Evolutionary conservation across 2,113 vertebrate genomes (phyloP).

Genomic region (Kobus ellipsiprymnus): DNA sequence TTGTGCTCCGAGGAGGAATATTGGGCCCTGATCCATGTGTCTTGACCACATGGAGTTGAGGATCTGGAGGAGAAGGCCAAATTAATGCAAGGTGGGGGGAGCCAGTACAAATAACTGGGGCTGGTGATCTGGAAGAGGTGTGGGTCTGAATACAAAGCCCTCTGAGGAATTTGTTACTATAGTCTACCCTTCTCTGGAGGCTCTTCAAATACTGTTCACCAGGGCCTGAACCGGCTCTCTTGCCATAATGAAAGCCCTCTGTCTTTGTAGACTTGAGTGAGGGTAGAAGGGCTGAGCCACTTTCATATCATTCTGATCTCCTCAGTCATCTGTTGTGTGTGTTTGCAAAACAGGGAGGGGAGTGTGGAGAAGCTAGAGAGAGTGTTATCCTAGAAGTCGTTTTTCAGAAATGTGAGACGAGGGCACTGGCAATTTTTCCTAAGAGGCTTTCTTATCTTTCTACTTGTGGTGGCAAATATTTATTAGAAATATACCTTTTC

Average conservation of each 20-base stretch:
- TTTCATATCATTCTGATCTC: background rate
- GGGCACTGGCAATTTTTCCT: background rate
- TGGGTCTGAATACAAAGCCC: background rate
- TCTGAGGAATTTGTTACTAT: background rate
- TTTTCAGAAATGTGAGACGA: background rate
- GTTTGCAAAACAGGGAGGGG: background rate
- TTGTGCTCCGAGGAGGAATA: background rate
- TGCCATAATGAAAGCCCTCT: background rate
- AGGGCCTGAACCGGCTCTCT: background rate
- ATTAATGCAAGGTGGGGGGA: background rate
- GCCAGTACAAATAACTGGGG: no score
- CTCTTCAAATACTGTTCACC: background rate
- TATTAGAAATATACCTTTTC: background rate
- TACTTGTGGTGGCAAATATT: background rate
- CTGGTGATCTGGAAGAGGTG: background rate
- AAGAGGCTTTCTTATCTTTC: background rate
- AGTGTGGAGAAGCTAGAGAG: background rate
- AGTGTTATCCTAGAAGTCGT: background rate
- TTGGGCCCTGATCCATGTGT: fast-evolving
- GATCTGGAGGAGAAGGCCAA: background rate
- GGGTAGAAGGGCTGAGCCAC: background rate
- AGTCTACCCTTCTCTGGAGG: background rate
- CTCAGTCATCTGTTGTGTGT: background rate
- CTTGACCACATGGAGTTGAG: background rate
- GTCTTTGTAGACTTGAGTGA: background rate